phyloP scores from a whole-genome alignment of 2,888 invertebrate genomes.

The Tenodera sinensis region DNA sequence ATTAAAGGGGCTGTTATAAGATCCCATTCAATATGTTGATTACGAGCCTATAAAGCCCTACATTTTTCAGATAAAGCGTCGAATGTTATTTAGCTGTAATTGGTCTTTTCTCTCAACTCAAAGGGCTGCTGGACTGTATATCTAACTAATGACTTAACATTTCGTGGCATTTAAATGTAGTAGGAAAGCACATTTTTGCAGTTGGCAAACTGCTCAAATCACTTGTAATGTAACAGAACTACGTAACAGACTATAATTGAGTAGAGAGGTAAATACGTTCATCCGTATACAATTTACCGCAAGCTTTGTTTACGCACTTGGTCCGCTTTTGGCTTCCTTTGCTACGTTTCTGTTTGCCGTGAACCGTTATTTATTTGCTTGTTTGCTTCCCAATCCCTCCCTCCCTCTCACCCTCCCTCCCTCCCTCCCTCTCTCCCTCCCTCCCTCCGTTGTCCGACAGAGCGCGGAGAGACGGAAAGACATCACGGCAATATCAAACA shows the following conservation, averaged over 20 bases:
- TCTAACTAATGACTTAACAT: not conserved
- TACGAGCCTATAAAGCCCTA: too few relatives aligned
- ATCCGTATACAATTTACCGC: not conserved
- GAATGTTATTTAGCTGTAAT: too few relatives aligned
- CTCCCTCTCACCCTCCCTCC: too few relatives aligned
- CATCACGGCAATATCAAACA: too few relatives aligned
- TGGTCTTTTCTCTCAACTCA: too few relatives aligned
- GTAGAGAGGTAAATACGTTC: not conserved
- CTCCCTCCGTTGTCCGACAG: not conserved
- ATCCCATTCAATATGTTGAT: too few relatives aligned
- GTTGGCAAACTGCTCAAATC: too few relatives aligned
- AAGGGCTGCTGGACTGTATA: too few relatives aligned
- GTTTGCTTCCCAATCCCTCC: not conserved
- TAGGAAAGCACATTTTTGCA: not conserved
- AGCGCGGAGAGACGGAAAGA: not conserved
- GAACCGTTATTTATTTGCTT: not conserved
- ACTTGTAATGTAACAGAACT: not conserved
- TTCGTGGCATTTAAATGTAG: not conserved
- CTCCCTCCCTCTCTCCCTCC: too few relatives aligned
- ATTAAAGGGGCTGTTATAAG: too few relatives aligned
- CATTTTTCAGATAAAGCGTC: too few relatives aligned
- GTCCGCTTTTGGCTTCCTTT: not conserved
- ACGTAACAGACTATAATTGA: not conserved
- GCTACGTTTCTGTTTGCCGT: not conserved
- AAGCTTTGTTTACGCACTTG: not conserved